Evolutionary conservation across 2,113 vertebrate genomes (phyloP).

Genomic region (Condylura cristata): DNA sequence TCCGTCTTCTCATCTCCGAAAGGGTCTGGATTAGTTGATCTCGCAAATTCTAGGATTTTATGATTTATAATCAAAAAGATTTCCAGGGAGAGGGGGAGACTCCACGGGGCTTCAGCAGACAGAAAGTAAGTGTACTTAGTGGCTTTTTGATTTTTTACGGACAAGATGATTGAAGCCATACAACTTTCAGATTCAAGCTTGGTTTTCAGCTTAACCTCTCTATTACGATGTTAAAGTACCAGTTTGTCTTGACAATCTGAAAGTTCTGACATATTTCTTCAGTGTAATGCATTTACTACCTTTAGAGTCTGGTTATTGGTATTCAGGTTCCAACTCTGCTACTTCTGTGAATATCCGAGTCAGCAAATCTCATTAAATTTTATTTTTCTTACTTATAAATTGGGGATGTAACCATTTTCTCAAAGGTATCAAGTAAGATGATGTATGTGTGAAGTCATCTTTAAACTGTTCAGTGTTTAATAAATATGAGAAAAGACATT

Average conservation of each 20-base stretch:
- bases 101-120: background rate
- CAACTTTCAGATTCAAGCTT: conserved; percentile 29
- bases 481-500: background rate
- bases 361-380: background rate
- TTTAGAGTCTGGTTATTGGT: background rate
- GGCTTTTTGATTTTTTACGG: background rate
- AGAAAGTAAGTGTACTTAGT: background rate
- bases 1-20: background rate
- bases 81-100: background rate
- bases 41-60: background rate
- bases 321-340: background rate
- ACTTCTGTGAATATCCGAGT: background rate
- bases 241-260: background rate
- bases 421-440: background rate
- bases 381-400: background rate
- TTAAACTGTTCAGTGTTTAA: background rate
- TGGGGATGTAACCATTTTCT: background rate
- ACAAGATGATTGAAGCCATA: conserved; percentile 21
- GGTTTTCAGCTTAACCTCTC: conserved; percentile 24
- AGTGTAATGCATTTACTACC: background rate
- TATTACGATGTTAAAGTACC: background rate
- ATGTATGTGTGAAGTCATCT: background rate
- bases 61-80: background rate
- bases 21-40: background rate
- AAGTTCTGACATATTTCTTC: background rate